phyloP scores from a whole-genome alignment of 2,797 vertebrate genomes.

The Poeciliopsis gracilis region DNA sequence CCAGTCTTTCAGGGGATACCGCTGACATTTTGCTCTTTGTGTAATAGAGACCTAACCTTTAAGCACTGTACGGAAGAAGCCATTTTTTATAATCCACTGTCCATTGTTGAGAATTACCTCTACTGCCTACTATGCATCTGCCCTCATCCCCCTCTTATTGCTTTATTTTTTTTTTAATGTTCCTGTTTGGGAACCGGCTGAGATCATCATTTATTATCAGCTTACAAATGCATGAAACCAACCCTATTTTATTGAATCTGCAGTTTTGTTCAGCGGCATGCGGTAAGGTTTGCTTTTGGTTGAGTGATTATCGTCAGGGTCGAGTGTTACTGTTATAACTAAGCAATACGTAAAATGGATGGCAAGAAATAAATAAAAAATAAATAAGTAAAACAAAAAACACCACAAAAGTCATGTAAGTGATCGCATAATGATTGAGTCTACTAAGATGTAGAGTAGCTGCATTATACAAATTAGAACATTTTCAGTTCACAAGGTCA shows the following conservation, averaged over 20 bases:
- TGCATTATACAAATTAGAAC: too few species aligned
- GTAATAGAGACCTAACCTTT: slow-evolving; percentile 94
- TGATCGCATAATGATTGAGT: background rate
- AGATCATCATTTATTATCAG: slow-evolving; percentile 47
- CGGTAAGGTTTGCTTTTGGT: background rate
- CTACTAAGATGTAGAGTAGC: too few species aligned
- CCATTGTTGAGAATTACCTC: slow-evolving; percentile 75
- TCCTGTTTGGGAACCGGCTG: slow-evolving; percentile 29
- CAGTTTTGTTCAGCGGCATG: background rate
- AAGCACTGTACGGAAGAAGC: slow-evolving; percentile 85
- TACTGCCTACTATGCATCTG: slow-evolving; percentile 64
- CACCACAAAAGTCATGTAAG: background rate
- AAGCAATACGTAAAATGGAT: background rate
- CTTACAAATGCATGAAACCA: slow-evolving; percentile 24
- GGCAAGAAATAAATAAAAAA: background rate
- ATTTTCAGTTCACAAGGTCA: too few species aligned
- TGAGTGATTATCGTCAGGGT: background rate
- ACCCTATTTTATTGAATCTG: slow-evolving; percentile 31
- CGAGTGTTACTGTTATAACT: background rate
- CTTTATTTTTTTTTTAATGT: slow-evolving; percentile 35
- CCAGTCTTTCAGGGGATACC: slow-evolving; percentile 79
- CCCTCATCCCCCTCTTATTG: slow-evolving; percentile 63
- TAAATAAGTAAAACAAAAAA: too few species aligned
- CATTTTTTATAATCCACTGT: slow-evolving; percentile 91
- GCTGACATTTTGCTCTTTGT: slow-evolving; percentile 84